Percentiles rank a stretch among this genome's conserved stretches.
Conservation (phyloP, 2,113 vertebrate genomes). For the Salvelinus fontinalis region DNA sequence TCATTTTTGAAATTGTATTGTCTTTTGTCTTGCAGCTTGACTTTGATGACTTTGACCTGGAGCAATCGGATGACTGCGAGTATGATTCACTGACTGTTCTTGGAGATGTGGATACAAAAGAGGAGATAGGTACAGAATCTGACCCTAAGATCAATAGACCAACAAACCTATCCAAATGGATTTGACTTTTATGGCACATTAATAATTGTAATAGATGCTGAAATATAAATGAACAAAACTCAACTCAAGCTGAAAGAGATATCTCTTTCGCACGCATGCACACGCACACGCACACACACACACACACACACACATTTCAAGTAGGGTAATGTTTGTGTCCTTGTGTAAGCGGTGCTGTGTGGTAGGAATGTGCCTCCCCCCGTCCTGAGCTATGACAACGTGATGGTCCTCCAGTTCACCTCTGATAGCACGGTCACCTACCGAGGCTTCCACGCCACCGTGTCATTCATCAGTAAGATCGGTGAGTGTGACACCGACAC, state of each 20-base stretch:
- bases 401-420: slow-evolving; percentile 78
- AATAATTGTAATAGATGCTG: too few species aligned
- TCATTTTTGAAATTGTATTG: too few species aligned
- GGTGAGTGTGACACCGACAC: slow-evolving; percentile 58
- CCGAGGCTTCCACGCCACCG: slow-evolving; percentile 72
- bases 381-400: slow-evolving; percentile 71
- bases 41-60: slow-evolving; percentile 79
- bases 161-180: neutral
- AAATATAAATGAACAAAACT: too few species aligned
- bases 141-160: too few species aligned
- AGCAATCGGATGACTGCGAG: slow-evolving; percentile 76
- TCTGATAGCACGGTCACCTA: slow-evolving; percentile 72
- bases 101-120: slow-evolving; percentile 67
- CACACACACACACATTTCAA: neutral
- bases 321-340: neutral
- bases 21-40: slow-evolving; percentile 68
- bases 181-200: too few species aligned
- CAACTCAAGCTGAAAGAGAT: too few species aligned
- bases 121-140: slow-evolving; percentile 71
- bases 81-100: slow-evolving; percentile 76
- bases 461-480: slow-evolving; percentile 74
- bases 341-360: slow-evolving; percentile 72
- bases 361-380: slow-evolving; percentile 68
- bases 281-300: neutral
- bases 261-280: too few species aligned